Evolutionary conservation across 2,113 vertebrate species (phyloP), one percentile per base, ranked within the genome.

Genomic region (Leucopternis melanops): DNA sequence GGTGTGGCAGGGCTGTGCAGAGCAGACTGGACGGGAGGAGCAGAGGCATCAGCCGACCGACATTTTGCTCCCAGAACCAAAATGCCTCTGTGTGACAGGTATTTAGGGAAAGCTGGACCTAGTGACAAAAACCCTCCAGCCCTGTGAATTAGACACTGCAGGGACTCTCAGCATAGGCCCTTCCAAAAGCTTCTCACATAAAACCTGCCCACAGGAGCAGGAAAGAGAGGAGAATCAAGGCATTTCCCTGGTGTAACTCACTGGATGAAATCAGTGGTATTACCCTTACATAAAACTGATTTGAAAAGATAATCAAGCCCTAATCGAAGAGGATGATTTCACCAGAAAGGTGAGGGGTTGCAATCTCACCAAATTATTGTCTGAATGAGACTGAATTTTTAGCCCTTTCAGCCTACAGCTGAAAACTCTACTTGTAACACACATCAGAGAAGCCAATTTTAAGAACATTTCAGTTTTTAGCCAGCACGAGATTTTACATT

Each of bases 401-500:
- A 82, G 74, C 16, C 67, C 52, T 85, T 92, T 86, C 36, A 90
- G 67, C 32, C 57, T 79, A 65, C 61, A 86, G 65, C 70, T 93
- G 85, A 91, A 75, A 91, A 92, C 29, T 70, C 78, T n/a, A 70
- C 25, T 75, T 91, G 65, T 72, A 93, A 82, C 25, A 61, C 25
- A 61, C 67, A 50, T 49, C 38, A 50, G 71, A 92, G 18, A 93
- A 90, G 31, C 75, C 36, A 63, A 94, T 91, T 92, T 79, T 84
- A 91, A 92, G 88, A 55, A 90, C 32, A 26, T 65, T 94, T 85
- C 40, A 22, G 34, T 36, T 95, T 96, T 94, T 49, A 88, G 62
- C 67, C 58, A 94, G 78, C 62, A 71, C 27, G 81, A 81, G 38
- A 78, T 94, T 95, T 95, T 65, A 70, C 57, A 36, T 95, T 96